phyloP scores from a whole-genome alignment of 1,140 invertebrate genomes.

The Caenorhabditis tropicalis region DNA sequence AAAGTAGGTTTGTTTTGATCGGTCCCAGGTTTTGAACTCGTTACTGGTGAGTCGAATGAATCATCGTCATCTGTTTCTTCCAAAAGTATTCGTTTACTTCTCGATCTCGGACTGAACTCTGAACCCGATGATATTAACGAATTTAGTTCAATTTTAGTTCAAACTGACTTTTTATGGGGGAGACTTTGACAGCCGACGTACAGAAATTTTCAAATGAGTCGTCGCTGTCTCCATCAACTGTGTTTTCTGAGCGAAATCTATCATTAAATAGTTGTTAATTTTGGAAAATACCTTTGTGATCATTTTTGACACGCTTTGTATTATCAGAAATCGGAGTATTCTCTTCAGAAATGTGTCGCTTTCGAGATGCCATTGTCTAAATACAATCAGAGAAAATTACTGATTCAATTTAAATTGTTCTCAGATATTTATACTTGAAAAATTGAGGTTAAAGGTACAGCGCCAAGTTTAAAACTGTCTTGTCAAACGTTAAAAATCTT shows the following conservation, averaged over 20 bases:
- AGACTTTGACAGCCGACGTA: not conserved
- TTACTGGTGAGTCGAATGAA: not conserved
- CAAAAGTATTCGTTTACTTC: not conserved
- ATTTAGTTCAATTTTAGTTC: not conserved
- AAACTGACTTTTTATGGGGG: not conserved
- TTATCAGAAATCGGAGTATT: not conserved
- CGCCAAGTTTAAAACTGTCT: too few relatives aligned
- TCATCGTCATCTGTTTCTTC: not conserved
- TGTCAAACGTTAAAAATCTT: too few relatives aligned
- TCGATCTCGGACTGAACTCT: not conserved
- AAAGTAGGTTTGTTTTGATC: not conserved
- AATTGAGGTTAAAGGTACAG: too few relatives aligned
- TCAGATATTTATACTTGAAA: too few relatives aligned
- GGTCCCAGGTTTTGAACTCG: not conserved
- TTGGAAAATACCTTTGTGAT: not conserved
- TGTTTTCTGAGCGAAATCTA: not conserved
- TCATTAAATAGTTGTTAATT: not conserved
- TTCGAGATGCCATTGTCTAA: not conserved
- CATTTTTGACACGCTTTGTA: not conserved
- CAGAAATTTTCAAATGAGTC: conserved; percentile 14
- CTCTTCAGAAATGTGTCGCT: not conserved
- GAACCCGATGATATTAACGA: not conserved
- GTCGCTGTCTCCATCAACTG: not conserved
- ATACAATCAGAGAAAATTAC: not conserved
- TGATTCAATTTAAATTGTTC: too few relatives aligned